Conservation (phyloP, 2,888 invertebrate genomes). For the Colletes collaris region DNA sequence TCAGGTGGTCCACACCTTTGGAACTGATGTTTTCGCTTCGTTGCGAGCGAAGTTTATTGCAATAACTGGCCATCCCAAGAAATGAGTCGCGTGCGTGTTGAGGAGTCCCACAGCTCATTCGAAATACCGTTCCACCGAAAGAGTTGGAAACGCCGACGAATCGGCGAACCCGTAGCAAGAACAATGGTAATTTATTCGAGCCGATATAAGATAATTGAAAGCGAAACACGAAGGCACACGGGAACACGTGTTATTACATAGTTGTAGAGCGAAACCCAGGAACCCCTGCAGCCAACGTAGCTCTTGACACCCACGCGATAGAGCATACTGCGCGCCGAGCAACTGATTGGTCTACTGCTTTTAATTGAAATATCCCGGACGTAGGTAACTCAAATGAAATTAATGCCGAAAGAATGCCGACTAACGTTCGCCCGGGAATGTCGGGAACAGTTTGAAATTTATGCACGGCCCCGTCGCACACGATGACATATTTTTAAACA, state of each 20-base stretch:
- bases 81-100: constrained; percentile 37
- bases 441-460: neutral
- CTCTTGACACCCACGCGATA: constrained; percentile 66
- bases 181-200: constrained; percentile 36
- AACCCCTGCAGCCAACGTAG: constrained; percentile 54
- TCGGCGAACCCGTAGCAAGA: constrained; percentile 12
- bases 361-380: constrained; percentile 72
- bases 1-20: too few relatives aligned
- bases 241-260: constrained; percentile 43
- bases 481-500: too few relatives aligned
- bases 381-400: constrained; percentile 63
- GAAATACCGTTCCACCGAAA: constrained; percentile 6
- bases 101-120: constrained; percentile 16
- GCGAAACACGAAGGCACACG: constrained; percentile 35
- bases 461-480: neutral
- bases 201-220: constrained; percentile 47
- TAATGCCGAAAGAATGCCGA: constrained; percentile 48
- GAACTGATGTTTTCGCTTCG: too few relatives aligned
- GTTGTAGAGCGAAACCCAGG: constrained; percentile 43
- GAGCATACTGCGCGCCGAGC: constrained; percentile 64
- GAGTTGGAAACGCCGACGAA: constrained; percentile 13
- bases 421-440: neutral
- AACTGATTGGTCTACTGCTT: constrained; percentile 71
- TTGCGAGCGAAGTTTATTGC: neutral
- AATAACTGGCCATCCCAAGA: neutral